Evolutionary conservation across 1,140 invertebrate genomes (phyloP), one percentile per base, ranked within the genome.

Genomic region (Bombus sylvicola): DNA sequence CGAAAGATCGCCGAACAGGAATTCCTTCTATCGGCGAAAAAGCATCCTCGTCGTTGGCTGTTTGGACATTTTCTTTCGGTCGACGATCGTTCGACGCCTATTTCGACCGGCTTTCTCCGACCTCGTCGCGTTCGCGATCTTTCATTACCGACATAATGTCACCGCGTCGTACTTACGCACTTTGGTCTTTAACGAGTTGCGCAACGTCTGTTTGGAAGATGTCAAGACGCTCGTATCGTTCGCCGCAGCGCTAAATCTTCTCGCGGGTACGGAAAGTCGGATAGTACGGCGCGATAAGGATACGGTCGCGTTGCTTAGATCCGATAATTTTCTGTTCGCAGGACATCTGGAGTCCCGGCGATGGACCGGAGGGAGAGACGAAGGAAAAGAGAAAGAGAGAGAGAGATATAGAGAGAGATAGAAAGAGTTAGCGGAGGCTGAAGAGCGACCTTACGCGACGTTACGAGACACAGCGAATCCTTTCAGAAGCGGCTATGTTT

Each of bases 401-500:
- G 71, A 28, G 62, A 81, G 53, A 34, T 34, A 34, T 1, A 62
- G 82, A 71, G 85, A 47, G 66, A 37, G 86, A 53, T 71, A 43
- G 43, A 47, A 4, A 15, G 43, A 15, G 5, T 90, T 90, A 83
- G 86, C 87, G 82, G 83, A 84, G 72, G 73, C 89, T 78, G 81
- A 77, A 86, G 81, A 89, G 72, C 39, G 82, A 81, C 6, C 25
- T 28, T 41, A 31, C 9, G 75, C 57, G 75, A 62, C 53, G 41
- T 6, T 83, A 85, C 66, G 64, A 85, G 85, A 87, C 81, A 88
- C 66, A 90, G 88, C 87, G 91, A 91, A 90, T 92, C 88, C 92
- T 94, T 94, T 93, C 88, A 93, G 92, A 92, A 92, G 87, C 90
- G 86, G 87, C 81, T 90, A 93, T 94, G 93, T 95, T 95, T 95